A percentile compares a stretch with the other conserved stretches of the same genome.
phyloP scores from a whole-genome alignment of 1,140 invertebrate species.

The Hydropsyche tenuis region DNA sequence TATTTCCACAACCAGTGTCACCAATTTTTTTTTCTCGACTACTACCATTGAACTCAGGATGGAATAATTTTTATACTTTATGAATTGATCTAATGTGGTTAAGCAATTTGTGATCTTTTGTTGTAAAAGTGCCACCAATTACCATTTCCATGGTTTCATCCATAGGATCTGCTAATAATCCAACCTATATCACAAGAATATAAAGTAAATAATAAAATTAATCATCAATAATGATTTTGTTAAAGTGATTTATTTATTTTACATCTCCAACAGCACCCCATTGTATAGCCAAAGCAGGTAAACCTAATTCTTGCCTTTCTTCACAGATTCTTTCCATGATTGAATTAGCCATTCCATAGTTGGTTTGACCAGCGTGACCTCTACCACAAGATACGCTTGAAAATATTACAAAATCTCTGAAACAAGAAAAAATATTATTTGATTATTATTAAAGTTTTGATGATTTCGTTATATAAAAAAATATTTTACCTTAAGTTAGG shows the following conservation, averaged over 20 bases:
- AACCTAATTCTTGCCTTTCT: conserved; percentile 62
- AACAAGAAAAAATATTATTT: conserved; percentile 16
- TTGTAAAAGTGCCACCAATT: conserved; percentile 82
- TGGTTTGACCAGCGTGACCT: conserved; percentile 88
- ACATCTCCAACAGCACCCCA: conserved; percentile 77
- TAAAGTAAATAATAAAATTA: background rate
- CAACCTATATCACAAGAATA: conserved; percentile 59
- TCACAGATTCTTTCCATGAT: conserved; percentile 78
- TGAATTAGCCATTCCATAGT: conserved; percentile 82
- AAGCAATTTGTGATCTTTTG: conserved; percentile 85
- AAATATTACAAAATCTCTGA: conserved; percentile 75
- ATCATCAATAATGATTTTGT: background rate
- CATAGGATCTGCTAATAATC: conserved; percentile 80
- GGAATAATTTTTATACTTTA: conserved; percentile 65
- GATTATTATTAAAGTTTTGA: background rate
- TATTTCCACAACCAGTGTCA: conserved; percentile 64
- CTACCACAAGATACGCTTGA: conserved; percentile 88
- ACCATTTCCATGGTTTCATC: conserved; percentile 78
- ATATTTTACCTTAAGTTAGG: conserved; percentile 61
- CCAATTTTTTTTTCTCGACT: conserved; percentile 72
- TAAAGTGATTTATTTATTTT: conserved; percentile 31
- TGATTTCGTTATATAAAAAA: background rate
- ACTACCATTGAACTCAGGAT: conserved; percentile 82
- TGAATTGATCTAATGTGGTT: conserved; percentile 70
- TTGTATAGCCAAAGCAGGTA: conserved; percentile 72